Conservation (phyloP, 1,140 invertebrate species). For the Calosoma granatense region DNA sequence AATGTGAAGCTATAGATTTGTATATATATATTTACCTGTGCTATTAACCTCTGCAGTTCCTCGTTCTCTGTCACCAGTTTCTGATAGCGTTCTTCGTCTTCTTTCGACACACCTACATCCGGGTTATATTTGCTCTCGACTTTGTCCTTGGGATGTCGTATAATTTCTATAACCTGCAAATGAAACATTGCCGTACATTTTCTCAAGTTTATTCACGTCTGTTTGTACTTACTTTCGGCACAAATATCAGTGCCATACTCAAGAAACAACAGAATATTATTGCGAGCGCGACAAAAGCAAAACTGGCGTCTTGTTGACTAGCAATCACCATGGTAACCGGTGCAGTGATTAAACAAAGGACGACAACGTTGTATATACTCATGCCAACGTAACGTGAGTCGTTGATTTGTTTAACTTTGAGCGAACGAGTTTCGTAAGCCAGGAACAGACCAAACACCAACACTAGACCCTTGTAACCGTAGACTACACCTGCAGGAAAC, state of each 20-base stretch:
- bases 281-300: conserved; percentile 89
- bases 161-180: conserved; percentile 75
- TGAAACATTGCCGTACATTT: conserved; percentile 15
- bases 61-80: conserved; percentile 93
- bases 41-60: conserved; percentile 88
- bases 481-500: conserved; percentile 83
- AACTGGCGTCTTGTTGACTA: conserved; percentile 93
- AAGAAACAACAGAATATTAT: conserved; percentile 96
- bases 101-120: conserved; percentile 80
- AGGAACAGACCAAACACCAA: conserved; percentile 93
- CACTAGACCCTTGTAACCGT: conserved; percentile 93
- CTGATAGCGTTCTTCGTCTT: conserved; percentile 90
- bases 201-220: neutral
- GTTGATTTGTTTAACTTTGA: conserved; percentile 89
- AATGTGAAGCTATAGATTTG: too few relatives aligned
- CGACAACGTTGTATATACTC: conserved; percentile 99
- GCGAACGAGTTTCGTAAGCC: conserved; percentile 93
- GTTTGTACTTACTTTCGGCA: conserved; percentile 82
- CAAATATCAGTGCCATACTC: conserved; percentile 93
- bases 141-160: conserved; percentile 71
- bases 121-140: conserved; percentile 76
- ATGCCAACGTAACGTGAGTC: conserved; percentile 97
- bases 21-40: conserved; percentile 57
- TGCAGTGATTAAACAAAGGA: conserved; percentile 92
- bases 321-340: conserved; percentile 95